Base-by-base conservation (phyloP, 2,113 vertebrate genomes). In the Grammomys surdaster region DNA sequence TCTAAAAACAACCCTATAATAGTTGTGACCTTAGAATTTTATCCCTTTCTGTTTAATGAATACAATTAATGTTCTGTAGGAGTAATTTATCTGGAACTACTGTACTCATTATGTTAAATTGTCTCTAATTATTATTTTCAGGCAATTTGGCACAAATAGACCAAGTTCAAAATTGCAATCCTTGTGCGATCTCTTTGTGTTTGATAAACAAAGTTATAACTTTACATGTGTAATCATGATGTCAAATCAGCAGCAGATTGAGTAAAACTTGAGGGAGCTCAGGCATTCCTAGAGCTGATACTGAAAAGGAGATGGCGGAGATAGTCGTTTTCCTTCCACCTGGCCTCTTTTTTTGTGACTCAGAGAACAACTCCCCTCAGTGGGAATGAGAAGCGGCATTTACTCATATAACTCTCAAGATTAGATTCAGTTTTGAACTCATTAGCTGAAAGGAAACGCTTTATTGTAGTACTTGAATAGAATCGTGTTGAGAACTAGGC, bases 81-180 rank as follows among this genome's bases (percentile, higher is more conserved):
- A 5, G 16, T 96, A 97, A 97, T 89, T 88, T 95, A 96, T 43
- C 46, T 90, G 85, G 91, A 90, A 67, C 86, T 96, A 91, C 81
- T 95, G 80, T 97, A 90, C 91, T 96, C 81, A 95, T 96, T 96
- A 94, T 90, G 93, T 86, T 91, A 98, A 97, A 96, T 91, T 96
- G 54, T 97, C 85, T 95, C 94, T 97, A 97, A 97, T 95, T 91
- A 90, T 95, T 98, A 96, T 97, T 98, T 98, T 94, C 94, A 96
- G 56, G 8, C 92, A 63, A 73, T 95, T 91, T 96, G 88, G 84
- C 84, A 97, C 82, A 98, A 97, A 93, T 65, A 95, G 5, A 90
- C 90, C 87, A 96, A 97, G 36, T 81, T 65, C 90, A 77, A 87
- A 72, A 93, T 63, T 96, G 86, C 54, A 95, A 95, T 95, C 96